Percentiles rank a stretch among this genome's conserved stretches.
These are phyloP conservation scores for Tholera decimalis DNA, from an alignment of 2,888 invertebrate species.

Conservation along the genomic window DNA sequence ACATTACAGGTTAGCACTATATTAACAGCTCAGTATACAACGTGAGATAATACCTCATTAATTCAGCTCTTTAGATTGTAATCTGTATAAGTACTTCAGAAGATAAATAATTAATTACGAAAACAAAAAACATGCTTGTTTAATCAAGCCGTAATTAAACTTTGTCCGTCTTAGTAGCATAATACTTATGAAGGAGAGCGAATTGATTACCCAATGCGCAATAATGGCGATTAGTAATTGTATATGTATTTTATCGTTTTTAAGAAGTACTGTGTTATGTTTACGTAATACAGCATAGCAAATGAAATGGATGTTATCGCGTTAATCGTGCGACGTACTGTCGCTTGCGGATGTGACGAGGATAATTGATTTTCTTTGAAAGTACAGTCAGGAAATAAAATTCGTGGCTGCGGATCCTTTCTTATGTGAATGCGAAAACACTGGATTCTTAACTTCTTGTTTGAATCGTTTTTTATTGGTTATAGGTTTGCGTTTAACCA, in stretches of 20 bases:
- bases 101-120: slow-evolving; percentile 3
- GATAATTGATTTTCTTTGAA: slow-evolving; percentile 7
- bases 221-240: background rate
- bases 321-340: background rate
- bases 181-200: too few relatives aligned
- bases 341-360: background rate
- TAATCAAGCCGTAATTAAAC: background rate
- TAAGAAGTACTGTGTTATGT: background rate
- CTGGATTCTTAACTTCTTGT: too few relatives aligned
- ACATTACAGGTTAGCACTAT: slow-evolving; percentile 3
- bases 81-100: background rate
- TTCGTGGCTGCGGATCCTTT: too few relatives aligned
- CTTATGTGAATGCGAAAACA: too few relatives aligned
- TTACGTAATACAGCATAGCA: slow-evolving; percentile 1
- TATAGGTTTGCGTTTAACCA: too few relatives aligned
- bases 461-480: too few relatives aligned
- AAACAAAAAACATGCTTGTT: background rate
- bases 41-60: background rate
- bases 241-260: background rate
- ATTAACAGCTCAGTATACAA: background rate
- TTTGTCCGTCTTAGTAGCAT: background rate
- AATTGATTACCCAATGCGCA: background rate
- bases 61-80: background rate
- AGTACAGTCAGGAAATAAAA: too few relatives aligned
- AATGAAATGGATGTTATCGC: background rate